Evolutionary conservation across 2,797 vertebrate genomes (phyloP).

Genomic region (Myotis planiceps): DNA sequence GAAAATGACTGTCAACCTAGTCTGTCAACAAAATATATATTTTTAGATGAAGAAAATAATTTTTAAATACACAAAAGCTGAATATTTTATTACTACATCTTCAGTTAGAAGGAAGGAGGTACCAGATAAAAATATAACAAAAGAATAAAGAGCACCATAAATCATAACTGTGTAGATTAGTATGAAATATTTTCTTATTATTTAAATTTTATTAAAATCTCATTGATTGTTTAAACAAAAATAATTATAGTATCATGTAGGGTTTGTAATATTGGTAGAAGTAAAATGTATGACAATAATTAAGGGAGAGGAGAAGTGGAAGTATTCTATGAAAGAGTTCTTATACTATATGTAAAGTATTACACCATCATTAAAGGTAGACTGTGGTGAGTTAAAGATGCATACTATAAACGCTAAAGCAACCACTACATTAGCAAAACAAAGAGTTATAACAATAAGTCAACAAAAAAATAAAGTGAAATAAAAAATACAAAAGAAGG

Average conservation of each 20-base stretch:
- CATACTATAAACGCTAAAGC: not conserved
- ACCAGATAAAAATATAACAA: not conserved
- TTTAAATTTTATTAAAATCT: constrained; percentile 13
- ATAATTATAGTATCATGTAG: not conserved
- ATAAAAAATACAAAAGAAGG: not conserved
- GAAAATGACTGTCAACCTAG: not conserved
- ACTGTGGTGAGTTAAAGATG: not conserved
- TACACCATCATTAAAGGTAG: not conserved
- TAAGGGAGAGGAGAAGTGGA: not conserved
- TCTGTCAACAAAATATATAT: not conserved
- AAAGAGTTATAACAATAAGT: not conserved
- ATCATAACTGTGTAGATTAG: not conserved
- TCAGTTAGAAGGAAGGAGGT: not conserved
- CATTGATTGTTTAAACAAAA: constrained; percentile 29
- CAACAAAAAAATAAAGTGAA: not conserved
- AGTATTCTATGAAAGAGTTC: not conserved
- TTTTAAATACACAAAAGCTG: not conserved
- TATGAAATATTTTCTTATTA: not conserved
- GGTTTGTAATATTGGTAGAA: not conserved
- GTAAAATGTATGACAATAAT: not conserved
- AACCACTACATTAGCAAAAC: not conserved
- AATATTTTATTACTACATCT: not conserved
- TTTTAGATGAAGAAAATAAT: not conserved
- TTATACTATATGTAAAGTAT: not conserved
- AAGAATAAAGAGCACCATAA: not conserved